Base-by-base conservation (phyloP, 2,797 vertebrate genomes). In the Eidolon dupreanum region DNA sequence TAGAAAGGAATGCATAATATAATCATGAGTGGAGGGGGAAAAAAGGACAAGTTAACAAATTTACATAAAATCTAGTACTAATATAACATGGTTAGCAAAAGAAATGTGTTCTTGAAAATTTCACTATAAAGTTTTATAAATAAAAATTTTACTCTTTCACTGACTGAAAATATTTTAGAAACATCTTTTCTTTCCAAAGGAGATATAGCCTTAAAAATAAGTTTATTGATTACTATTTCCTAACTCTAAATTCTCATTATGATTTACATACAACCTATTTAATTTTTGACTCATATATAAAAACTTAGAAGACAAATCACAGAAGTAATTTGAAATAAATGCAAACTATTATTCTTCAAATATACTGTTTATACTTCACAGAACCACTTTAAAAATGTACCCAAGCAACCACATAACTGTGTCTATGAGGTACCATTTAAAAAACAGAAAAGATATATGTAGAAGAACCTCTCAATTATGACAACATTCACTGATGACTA, bases 1-100 rank as follows among this genome's bases (percentile, higher is more conserved):
- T 99, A 97, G 77, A 97, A 98, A 93, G 97, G 53, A 93, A 96
- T 28, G 43, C 8, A 92, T 6, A 49, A 83, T 20, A 78, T 17
- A 92, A 82, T 46, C 73, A 79, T 51, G 16, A 97, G 43, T 36
- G 1, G 13, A 49, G 49, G 1, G 1, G 53, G 41, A 57, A 36
- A 88, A 91, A 96, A 95, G 55, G 24, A 46, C 3, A 94, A 55
- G 9, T 63, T 36, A 93, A 85, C 38, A 74, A 41, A 90, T 85
- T 85, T 65, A 88, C 10, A 46, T 28, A 71, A 94, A 85, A 70
- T 90, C 68, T 88, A 94, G 46, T 87, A 46, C 10, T 61, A 24
- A 59, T 19, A 73, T 43, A 70, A 83, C 33, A 38, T 75, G 36
- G 17, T 59, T 49, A 95, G 28, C 31, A 93, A 97, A 94, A 84